Evolutionary conservation across 2,888 invertebrate genomes (phyloP).

Genomic region (Hoplodrina blanda): DNA sequence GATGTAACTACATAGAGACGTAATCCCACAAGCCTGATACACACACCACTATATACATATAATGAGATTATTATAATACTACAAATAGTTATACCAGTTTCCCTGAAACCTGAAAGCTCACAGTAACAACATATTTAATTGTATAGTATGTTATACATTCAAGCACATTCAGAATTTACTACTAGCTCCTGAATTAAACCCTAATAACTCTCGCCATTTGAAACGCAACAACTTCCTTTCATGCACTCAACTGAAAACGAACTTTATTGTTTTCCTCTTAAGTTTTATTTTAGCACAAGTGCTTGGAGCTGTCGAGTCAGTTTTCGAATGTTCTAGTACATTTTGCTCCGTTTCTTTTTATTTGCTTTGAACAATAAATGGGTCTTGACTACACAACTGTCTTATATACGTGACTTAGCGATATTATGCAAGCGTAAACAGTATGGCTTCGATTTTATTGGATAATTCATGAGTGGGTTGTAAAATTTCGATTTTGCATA

Average conservation of each 20-base stretch:
- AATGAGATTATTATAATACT: conserved; percentile 47
- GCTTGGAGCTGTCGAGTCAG: conserved; percentile 58
- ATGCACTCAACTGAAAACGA: conserved; percentile 55
- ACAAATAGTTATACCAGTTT: conserved; percentile 50
- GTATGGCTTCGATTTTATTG: conserved; percentile 78
- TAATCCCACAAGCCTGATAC: conserved; percentile 34
- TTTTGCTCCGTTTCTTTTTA: conserved; percentile 82
- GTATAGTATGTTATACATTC: conserved; percentile 76
- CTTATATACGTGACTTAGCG: conserved; percentile 78
- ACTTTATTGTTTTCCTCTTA: conserved; percentile 57
- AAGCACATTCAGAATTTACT: conserved; percentile 82
- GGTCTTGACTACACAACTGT: conserved; percentile 79
- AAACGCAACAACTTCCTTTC: conserved; percentile 62
- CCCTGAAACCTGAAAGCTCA: conserved; percentile 67
- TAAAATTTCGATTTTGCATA: conserved; percentile 74
- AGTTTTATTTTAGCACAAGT: conserved; percentile 55
- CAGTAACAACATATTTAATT: conserved; percentile 76
- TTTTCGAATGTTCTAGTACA: conserved; percentile 66
- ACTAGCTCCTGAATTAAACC: conserved; percentile 82
- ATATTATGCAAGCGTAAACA: conserved; percentile 79
- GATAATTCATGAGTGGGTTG: conserved; percentile 76
- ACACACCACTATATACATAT: conserved; percentile 23
- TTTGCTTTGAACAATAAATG: conserved; percentile 86
- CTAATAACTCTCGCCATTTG: conserved; percentile 71
- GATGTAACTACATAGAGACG: conserved; percentile 25